Conservation (phyloP, 64 coral and sea anemone genomes). For the Montipora foliosa region DNA sequence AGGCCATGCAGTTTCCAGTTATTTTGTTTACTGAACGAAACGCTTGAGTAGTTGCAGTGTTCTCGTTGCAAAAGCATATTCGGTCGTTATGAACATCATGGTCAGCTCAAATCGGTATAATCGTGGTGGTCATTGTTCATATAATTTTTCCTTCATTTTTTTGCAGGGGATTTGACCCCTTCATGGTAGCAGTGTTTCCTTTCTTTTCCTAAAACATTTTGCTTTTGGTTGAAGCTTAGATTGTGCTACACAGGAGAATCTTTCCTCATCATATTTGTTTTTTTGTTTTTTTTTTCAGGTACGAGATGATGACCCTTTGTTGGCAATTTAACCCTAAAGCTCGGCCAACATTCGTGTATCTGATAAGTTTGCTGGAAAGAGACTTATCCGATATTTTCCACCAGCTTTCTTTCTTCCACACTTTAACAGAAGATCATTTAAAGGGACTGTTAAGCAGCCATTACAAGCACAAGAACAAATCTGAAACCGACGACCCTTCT, state of each 20-base stretch:
- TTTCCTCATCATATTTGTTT: background rate
- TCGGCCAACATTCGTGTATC: slow-evolving; percentile 87
- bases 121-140: background rate
- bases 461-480: slow-evolving; percentile 36
- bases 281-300: slow-evolving; percentile 56
- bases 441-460: slow-evolving; percentile 65
- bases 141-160: background rate
- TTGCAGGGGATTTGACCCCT: background rate
- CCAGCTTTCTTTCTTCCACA: slow-evolving; percentile 86
- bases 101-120: no score
- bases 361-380: slow-evolving; percentile 80
- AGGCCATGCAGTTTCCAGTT: no score
- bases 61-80: no score
- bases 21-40: no score
- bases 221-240: background rate
- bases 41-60: no score
- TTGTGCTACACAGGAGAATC: background rate
- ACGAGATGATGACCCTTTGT: slow-evolving; percentile 88
- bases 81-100: no score
- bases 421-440: slow-evolving; percentile 72
- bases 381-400: slow-evolving; percentile 69
- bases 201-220: background rate
- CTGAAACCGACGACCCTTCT: background rate
- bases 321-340: slow-evolving; percentile 87
- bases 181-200: no score